Evolutionary conservation across 2,888 invertebrate genomes (phyloP).

Genomic region (Zygothrica quintamaculata): DNA sequence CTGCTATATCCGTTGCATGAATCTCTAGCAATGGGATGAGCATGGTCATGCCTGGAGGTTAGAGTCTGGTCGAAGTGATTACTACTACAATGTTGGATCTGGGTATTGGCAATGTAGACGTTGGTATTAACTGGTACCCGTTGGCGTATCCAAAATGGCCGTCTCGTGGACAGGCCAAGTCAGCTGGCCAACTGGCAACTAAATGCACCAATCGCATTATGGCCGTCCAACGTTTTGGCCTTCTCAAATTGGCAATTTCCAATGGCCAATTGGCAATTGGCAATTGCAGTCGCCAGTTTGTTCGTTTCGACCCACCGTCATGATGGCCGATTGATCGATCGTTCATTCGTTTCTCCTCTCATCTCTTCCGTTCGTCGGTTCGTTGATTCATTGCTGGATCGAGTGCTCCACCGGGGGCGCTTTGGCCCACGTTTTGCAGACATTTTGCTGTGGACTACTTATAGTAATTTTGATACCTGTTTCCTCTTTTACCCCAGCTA

Average conservation of each 20-base stretch:
- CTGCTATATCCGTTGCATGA: conserved; percentile 62
- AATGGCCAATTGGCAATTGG: conserved; percentile 46
- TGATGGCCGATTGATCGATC: conserved; percentile 59
- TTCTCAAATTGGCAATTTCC: conserved; percentile 61
- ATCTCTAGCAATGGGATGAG: background rate
- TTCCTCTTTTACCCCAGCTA: conserved; percentile 13
- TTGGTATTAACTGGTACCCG: no score
- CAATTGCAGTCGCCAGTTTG: conserved; percentile 24
- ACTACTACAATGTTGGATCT: no score
- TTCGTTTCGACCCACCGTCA: conserved; percentile 17
- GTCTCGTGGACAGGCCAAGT: conserved; percentile 42
- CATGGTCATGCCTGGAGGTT: no score
- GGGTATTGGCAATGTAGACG: background rate
- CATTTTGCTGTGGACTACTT: conserved; percentile 65
- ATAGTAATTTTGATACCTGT: conserved; percentile 60
- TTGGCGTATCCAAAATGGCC: conserved; percentile 66
- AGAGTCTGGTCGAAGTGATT: background rate
- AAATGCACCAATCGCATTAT: conserved; percentile 80
- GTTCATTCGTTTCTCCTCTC: conserved; percentile 31
- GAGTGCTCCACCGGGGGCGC: conserved; percentile 28
- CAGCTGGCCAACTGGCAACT: conserved; percentile 50
- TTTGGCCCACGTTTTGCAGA: conserved; percentile 76
- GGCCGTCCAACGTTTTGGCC: conserved; percentile 71
- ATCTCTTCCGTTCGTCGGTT: background rate
- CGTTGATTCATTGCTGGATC: conserved; percentile 7